Evolutionary conservation across 2,113 vertebrate genomes (phyloP).

Genomic region (Mus spicilegus): DNA sequence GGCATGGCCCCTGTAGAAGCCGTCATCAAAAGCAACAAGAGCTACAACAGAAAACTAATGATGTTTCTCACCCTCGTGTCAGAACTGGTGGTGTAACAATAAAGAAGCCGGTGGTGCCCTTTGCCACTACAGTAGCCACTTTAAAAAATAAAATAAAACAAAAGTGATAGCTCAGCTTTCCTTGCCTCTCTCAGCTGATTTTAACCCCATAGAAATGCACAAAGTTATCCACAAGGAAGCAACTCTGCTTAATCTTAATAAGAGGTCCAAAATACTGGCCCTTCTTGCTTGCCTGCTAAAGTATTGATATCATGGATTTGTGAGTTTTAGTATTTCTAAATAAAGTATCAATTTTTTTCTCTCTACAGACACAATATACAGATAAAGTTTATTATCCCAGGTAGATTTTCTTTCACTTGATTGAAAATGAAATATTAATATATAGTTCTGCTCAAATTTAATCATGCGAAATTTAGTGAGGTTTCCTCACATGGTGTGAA

Average conservation of each 20-base stretch:
- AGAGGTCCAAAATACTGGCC: background rate
- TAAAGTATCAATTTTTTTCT: background rate
- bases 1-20: background rate
- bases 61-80: background rate
- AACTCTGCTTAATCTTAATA: background rate
- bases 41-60: background rate
- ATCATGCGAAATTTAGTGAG: background rate
- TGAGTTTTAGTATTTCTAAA: background rate
- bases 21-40: background rate
- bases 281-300: background rate
- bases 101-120: background rate
- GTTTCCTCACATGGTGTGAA: background rate
- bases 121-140: background rate
- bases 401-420: background rate
- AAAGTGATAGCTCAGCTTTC: rapidly evolving
- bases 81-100: background rate
- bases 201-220: background rate
- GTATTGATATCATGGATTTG: background rate
- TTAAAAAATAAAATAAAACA: background rate
- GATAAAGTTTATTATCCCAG: background rate
- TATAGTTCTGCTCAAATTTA: background rate
- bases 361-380: background rate
- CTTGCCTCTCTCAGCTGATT: background rate
- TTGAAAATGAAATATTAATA: constrained; percentile 9
- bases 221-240: background rate